Conservation (phyloP, 2,113 vertebrate genomes). For the Siphamia tubifer region DNA sequence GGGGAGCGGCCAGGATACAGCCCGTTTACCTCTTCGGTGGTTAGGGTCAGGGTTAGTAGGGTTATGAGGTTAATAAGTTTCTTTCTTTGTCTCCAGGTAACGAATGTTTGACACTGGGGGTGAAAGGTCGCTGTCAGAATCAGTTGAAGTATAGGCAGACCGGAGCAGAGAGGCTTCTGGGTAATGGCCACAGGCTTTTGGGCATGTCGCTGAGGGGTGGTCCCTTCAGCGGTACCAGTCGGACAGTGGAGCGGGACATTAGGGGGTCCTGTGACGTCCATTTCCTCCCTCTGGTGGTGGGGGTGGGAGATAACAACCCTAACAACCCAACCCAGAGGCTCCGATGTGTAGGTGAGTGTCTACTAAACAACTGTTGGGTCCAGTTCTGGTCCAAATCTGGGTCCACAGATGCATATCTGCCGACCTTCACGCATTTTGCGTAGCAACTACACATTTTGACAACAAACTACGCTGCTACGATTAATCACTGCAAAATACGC, state of each 20-base stretch:
- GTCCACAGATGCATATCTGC: too few relatives aligned
- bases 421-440: too few relatives aligned
- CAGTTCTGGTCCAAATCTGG: too few relatives aligned
- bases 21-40: too few relatives aligned
- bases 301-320: slow-evolving; percentile 71
- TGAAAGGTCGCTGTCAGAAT: slow-evolving; percentile 83
- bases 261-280: slow-evolving; percentile 79
- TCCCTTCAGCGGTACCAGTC: neutral
- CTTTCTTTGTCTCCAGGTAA: slow-evolving; percentile 68
- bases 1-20: too few relatives aligned
- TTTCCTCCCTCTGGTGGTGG: slow-evolving; percentile 81
- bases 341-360: slow-evolving; percentile 76
- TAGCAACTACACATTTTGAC: too few relatives aligned
- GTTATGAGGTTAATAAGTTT: too few relatives aligned
- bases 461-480: too few relatives aligned
- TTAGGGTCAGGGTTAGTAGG: too few relatives aligned
- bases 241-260: slow-evolving; percentile 43
- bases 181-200: slow-evolving; percentile 28
- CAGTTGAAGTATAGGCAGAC: slow-evolving; percentile 77
- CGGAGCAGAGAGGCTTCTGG: slow-evolving; percentile 63
- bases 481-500: too few relatives aligned
- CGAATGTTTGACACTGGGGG: slow-evolving; percentile 79
- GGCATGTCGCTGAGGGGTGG: neutral
- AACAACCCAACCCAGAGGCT: slow-evolving; percentile 79
- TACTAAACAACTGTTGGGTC: neutral